Conservation (phyloP, 2,113 vertebrate species). For the Syngnathus scovelli region DNA sequence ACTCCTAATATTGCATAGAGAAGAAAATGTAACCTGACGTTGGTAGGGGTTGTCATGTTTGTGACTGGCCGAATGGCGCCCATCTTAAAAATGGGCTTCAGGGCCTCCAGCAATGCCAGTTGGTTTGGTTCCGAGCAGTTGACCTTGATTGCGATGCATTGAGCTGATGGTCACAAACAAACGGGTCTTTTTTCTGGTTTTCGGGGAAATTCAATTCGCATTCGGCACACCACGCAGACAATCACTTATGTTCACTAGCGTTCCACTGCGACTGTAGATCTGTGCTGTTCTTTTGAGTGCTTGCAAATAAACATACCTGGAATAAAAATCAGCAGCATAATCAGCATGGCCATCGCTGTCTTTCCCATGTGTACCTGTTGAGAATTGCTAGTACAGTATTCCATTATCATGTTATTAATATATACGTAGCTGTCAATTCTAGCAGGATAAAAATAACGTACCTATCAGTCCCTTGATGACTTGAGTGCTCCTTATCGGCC, state of each 20-base stretch:
- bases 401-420: not conserved
- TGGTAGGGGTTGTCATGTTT: constrained; percentile 37
- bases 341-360: not conserved
- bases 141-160: constrained; percentile 10
- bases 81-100: constrained; percentile 44
- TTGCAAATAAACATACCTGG: constrained; percentile 32
- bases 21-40: constrained; percentile 43
- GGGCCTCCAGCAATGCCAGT: constrained; percentile 43
- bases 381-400: not conserved
- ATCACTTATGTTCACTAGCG: not conserved
- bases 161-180: constrained; percentile 26
- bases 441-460: constrained; percentile 7
- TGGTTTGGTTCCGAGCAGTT: constrained; percentile 57
- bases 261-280: not conserved
- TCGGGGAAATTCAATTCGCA: not conserved
- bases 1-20: constrained; percentile 69
- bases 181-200: not conserved
- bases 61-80: constrained; percentile 58
- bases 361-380: constrained; percentile 1
- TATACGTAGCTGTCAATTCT: not conserved
- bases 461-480: constrained; percentile 10
- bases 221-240: not conserved
- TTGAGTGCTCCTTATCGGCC: constrained; percentile 9
- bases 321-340: constrained; percentile 17
- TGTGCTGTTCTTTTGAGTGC: not conserved